Evolutionary conservation across 2,888 invertebrate species (phyloP).

Genomic region (Tipula vernalis): DNA sequence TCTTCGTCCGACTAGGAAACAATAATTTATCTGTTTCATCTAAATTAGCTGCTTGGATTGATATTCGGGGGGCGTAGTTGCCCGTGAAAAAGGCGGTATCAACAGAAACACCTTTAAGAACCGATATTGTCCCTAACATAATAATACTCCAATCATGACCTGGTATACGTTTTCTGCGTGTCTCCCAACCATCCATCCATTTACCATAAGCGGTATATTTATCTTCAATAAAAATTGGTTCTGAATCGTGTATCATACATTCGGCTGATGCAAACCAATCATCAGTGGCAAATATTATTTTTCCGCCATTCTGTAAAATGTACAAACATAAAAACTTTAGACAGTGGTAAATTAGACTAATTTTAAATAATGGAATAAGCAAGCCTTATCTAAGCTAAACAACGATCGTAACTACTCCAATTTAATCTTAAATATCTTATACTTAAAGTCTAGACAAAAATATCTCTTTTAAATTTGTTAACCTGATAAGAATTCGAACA

Average conservation of each 20-base stretch:
- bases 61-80: constrained; percentile 48
- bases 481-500: no score
- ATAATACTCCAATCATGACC: constrained; percentile 53
- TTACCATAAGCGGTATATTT: constrained; percentile 49
- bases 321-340: no score
- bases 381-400: no score
- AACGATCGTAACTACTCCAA: no score
- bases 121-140: constrained; percentile 41
- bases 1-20: constrained; percentile 36
- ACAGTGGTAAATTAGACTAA: no score
- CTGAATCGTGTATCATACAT: constrained; percentile 41
- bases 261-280: constrained; percentile 52
- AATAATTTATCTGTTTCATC: constrained; percentile 37
- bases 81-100: constrained; percentile 53
- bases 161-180: constrained; percentile 43
- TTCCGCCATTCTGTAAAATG: constrained; percentile 40
- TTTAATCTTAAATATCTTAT: no score
- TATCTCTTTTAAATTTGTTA: no score
- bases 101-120: constrained; percentile 41
- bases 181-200: constrained; percentile 61
- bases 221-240: constrained; percentile 43
- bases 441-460: no score
- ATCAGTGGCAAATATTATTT: constrained; percentile 47
- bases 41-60: constrained; percentile 45
- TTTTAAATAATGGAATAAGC: no score